These are phyloP conservation scores for Sycobia sp. DNA, from an alignment of 1,140 invertebrate genomes.

Conservation along the genomic window DNA sequence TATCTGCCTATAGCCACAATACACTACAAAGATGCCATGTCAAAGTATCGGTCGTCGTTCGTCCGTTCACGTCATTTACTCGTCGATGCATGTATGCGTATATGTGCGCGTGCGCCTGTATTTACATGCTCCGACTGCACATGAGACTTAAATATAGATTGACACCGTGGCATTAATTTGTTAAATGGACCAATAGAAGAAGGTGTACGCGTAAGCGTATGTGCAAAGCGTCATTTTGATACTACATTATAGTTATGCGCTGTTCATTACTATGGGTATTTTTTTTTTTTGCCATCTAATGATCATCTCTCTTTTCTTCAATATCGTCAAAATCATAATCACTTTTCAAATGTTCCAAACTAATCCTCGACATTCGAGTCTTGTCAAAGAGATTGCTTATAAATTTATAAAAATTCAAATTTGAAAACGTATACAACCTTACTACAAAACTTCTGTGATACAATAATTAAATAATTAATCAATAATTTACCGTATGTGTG, in stretches of 20 bases:
- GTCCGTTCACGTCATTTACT: background rate
- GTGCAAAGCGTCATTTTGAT: background rate
- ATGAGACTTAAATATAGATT: constrained; percentile 54
- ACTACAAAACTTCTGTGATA: no score
- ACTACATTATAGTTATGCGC: background rate
- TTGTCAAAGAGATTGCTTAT: no score
- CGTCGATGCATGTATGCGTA: background rate
- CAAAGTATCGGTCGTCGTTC: background rate
- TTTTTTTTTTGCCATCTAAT: no score
- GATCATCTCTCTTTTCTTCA: no score
- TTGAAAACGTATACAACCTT: no score
- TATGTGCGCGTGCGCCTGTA: background rate
- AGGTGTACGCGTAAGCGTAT: constrained; percentile 1
- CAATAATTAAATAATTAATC: no score
- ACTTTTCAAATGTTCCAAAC: no score
- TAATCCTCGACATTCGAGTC: no score
- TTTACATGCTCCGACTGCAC: background rate
- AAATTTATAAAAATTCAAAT: no score
- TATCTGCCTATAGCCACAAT: no score
- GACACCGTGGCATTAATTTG: constrained; percentile 59
- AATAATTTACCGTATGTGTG: no score
- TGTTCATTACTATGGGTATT: no score
- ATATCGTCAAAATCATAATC: background rate
- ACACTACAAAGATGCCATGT: background rate
- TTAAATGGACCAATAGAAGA: constrained; percentile 49